Conservation (phyloP, 1,140 invertebrate species). For the Micrasema longulum region DNA sequence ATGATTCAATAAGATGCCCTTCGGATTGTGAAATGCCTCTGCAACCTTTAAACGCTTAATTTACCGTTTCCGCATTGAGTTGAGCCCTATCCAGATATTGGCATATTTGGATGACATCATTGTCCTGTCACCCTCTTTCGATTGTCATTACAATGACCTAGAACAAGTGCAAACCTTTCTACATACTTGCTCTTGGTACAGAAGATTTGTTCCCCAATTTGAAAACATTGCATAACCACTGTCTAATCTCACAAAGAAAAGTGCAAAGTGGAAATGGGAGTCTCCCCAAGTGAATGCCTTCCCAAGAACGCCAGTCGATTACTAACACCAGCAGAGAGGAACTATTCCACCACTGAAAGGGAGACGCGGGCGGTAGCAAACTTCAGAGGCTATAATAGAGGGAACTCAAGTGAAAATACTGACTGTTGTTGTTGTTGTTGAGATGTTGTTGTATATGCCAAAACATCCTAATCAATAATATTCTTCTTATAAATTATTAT, state of each 20-base stretch:
- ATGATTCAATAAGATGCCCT: conserved; percentile 62
- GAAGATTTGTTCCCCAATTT: conserved; percentile 60
- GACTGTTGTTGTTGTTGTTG: too few species aligned
- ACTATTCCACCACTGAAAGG: too few species aligned
- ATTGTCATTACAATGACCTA: conserved; percentile 59
- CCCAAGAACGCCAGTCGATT: not conserved
- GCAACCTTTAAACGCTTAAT: conserved; percentile 61
- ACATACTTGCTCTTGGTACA: conserved; percentile 59
- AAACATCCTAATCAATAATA: too few species aligned
- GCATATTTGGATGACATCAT: conserved; percentile 64
- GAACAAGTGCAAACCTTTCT: conserved; percentile 56
- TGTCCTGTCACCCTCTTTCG: conserved; percentile 57
- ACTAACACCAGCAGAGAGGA: too few species aligned
- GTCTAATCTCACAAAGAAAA: conserved; percentile 57
- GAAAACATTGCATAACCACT: conserved; percentile 58
- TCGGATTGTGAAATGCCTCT: conserved; percentile 60
- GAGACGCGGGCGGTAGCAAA: not conserved
- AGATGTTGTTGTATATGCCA: too few species aligned
- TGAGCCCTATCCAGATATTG: conserved; percentile 53
- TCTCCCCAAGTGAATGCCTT: conserved; percentile 8
- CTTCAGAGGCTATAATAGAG: conserved; percentile 52
- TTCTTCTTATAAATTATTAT: too few species aligned
- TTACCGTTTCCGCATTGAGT: conserved; percentile 54
- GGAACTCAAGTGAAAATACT: conserved; percentile 49
- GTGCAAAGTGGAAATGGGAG: conserved; percentile 52